Evolutionary conservation across 2,888 invertebrate species (phyloP).

Genomic region (Drosophila macrospina): DNA sequence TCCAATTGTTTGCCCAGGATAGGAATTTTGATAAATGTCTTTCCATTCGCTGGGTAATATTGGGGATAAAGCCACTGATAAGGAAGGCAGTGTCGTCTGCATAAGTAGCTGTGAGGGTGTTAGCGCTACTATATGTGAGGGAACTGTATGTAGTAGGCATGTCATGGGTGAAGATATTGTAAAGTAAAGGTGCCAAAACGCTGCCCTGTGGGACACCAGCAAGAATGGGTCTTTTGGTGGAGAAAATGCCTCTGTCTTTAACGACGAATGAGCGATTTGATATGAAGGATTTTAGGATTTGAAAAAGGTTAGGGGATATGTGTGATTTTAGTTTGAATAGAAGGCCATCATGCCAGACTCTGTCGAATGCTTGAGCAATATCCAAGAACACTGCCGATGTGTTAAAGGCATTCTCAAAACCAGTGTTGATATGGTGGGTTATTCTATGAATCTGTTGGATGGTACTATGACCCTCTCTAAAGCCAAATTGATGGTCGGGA

Average conservation of each 20-base stretch:
- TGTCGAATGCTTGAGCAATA: no score
- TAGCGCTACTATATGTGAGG: neutral
- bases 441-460: no score
- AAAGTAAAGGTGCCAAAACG: neutral
- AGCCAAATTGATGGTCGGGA: neutral
- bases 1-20: no score
- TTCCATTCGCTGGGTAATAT: neutral
- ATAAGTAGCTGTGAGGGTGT: neutral
- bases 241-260: neutral
- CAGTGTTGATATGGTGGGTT: no score
- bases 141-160: neutral
- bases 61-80: neutral
- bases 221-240: neutral
- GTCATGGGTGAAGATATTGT: neutral
- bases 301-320: neutral
- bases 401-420: no score
- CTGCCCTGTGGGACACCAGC: conserved; percentile 1
- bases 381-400: no score
- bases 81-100: neutral
- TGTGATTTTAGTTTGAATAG: neutral
- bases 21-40: no score
- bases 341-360: no score
- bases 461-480: neutral
- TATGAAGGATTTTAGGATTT: neutral
- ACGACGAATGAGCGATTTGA: neutral